Evolutionary conservation across 2,797 vertebrate species (phyloP).

Genomic region (Helostoma temminkii): DNA sequence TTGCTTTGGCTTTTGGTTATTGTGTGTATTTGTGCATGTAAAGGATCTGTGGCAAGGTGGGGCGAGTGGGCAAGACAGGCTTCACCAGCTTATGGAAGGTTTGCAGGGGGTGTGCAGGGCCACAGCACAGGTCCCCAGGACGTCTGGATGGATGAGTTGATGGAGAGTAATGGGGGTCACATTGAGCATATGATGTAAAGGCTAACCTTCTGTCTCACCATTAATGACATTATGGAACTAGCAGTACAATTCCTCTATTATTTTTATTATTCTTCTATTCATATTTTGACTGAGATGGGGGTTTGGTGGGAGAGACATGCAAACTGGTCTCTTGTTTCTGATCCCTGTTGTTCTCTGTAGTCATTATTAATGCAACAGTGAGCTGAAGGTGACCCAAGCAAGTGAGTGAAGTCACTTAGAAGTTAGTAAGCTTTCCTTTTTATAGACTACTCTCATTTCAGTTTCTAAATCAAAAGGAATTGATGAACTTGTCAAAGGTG

Average conservation of each 20-base stretch:
- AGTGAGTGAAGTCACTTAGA: constrained; percentile 44
- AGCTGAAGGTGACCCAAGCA: constrained; percentile 66
- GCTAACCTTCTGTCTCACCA: constrained; percentile 78
- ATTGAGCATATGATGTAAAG: constrained; percentile 84
- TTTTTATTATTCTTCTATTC: no score
- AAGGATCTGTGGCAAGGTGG: constrained; percentile 57
- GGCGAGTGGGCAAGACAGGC: constrained; percentile 56
- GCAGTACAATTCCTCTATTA: constrained; percentile 67
- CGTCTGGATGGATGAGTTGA: constrained; percentile 83
- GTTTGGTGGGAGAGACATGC: constrained; percentile 5
- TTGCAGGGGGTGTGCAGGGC: constrained; percentile 76
- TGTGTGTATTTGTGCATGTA: constrained; percentile 37
- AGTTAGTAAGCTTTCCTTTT: constrained; percentile 31
- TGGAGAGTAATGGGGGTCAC: constrained; percentile 86
- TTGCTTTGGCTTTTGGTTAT: constrained; percentile 20
- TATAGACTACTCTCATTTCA: constrained; percentile 5
- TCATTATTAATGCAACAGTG: constrained; percentile 40
- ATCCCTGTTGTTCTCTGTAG: constrained; percentile 43
- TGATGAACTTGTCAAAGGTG: constrained; percentile 45
- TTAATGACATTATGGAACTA: constrained; percentile 80
- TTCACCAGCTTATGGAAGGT: constrained; percentile 79
- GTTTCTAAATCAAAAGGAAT: constrained; percentile 39
- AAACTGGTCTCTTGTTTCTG: constrained; percentile 55
- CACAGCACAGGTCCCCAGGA: constrained; percentile 74
- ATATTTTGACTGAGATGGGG: constrained; percentile 57